Evolutionary conservation across 2,797 vertebrate species (phyloP).

Genomic region (Notolabrus celidotus): DNA sequence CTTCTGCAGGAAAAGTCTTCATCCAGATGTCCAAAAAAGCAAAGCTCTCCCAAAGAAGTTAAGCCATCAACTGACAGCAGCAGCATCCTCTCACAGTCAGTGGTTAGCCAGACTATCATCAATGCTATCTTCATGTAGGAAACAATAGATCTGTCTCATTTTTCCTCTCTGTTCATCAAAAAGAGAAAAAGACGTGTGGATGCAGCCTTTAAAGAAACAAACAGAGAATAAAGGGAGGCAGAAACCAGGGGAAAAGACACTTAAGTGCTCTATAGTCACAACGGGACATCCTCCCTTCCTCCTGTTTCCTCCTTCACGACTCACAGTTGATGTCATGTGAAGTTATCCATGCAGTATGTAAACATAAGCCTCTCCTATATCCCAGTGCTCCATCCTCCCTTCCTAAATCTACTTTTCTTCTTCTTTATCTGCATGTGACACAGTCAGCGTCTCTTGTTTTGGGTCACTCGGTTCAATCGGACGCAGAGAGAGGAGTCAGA

Average conservation of each 20-base stretch:
- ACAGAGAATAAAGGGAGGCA: constrained; percentile 9
- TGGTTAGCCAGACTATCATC: no score
- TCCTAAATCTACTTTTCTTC: constrained; percentile 33
- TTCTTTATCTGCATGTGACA: constrained; percentile 35
- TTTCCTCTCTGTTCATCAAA: constrained; percentile 11
- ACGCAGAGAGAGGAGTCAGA: constrained; percentile 26
- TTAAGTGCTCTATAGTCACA: constrained; percentile 11
- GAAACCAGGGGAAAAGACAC: constrained; percentile 15
- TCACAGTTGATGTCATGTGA: constrained; percentile 71
- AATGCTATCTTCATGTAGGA: no score
- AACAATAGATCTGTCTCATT: constrained; percentile 6
- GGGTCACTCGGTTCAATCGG: constrained; percentile 55
- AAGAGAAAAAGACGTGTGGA: constrained; percentile 25
- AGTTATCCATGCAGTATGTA: constrained; percentile 60
- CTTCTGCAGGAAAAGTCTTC: no score
- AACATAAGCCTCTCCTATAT: constrained; percentile 62
- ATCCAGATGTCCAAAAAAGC: neutral
- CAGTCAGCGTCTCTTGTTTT: constrained; percentile 44
- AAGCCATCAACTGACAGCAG: no score
- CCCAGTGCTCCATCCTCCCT: constrained; percentile 59
- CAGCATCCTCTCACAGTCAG: no score
- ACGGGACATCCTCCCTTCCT: constrained; percentile 17
- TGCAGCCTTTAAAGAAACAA: constrained; percentile 18
- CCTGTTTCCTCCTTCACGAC: constrained; percentile 13
- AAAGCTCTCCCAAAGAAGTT: no score